Conservation (phyloP, 1,140 invertebrate genomes). For the Drosophila azteca region DNA sequence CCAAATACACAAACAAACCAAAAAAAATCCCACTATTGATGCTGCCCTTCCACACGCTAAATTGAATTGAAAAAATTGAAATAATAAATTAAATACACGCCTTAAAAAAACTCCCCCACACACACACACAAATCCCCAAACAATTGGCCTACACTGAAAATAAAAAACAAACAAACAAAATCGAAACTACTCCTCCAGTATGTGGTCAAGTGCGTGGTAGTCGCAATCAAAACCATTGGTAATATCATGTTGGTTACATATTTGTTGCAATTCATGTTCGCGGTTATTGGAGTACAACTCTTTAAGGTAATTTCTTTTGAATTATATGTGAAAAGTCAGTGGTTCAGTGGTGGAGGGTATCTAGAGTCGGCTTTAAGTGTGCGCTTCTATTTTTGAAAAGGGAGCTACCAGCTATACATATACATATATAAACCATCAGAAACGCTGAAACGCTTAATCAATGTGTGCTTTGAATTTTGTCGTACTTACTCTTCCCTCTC, state of each 20-base stretch:
- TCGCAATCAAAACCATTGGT: constrained; percentile 99
- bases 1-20: constrained; percentile 34
- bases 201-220: constrained; percentile 99
- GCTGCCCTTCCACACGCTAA: constrained; percentile 40
- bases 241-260: constrained; percentile 99
- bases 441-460: constrained; percentile 44
- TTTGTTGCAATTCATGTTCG: constrained; percentile 99
- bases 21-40: constrained; percentile 49
- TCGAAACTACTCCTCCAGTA: constrained; percentile 87
- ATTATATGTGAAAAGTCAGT: constrained; percentile 55
- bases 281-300: constrained; percentile 99
- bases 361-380: constrained; percentile 71
- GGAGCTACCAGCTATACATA: constrained; percentile 17
- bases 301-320: constrained; percentile 94
- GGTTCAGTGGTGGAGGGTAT: constrained; percentile 66
- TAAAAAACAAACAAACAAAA: constrained; percentile 33
- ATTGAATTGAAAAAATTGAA: constrained; percentile 13
- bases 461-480: constrained; percentile 69
- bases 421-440: constrained; percentile 19
- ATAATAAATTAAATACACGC: constrained; percentile 13
- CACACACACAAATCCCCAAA: constrained; percentile 26
- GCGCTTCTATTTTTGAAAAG: constrained; percentile 53
- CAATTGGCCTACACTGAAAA: constrained; percentile 56
- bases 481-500: constrained; percentile 48
- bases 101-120: constrained; percentile 13